Conservation (phyloP, 2,113 vertebrate genomes). For the Accipiter virgatus region DNA sequence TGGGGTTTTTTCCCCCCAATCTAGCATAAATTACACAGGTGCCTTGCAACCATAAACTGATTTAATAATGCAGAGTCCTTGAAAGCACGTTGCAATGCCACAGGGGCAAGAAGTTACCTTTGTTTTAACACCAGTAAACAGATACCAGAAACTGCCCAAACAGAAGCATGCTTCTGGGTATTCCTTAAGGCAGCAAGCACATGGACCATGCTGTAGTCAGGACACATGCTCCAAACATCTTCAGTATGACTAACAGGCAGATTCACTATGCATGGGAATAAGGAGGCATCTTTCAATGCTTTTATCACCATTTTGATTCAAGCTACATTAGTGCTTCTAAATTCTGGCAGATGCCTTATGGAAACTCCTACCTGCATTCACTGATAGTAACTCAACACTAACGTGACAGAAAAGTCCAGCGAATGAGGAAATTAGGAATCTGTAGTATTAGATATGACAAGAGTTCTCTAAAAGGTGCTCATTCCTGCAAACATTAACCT, state of each 20-base stretch:
- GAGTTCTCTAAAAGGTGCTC: neutral
- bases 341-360: neutral
- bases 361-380: neutral
- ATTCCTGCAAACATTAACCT: neutral
- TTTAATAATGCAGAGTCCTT: rapidly evolving
- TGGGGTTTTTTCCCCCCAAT: too few relatives aligned
- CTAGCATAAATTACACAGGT: neutral
- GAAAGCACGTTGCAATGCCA: neutral
- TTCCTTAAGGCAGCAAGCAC: neutral
- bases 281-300: neutral
- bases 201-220: neutral
- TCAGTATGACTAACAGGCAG: neutral
- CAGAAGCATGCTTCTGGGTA: neutral
- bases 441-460: neutral
- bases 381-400: neutral
- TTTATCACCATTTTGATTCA: neutral
- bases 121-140: neutral
- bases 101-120: neutral
- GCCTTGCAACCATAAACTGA: neutral
- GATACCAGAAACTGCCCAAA: neutral
- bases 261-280: neutral
- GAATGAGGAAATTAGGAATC: neutral
- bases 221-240: neutral
- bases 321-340: neutral
- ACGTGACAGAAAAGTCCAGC: neutral